phyloP scores from a whole-genome alignment of 2,888 invertebrate species.

The Spialia ferax region DNA sequence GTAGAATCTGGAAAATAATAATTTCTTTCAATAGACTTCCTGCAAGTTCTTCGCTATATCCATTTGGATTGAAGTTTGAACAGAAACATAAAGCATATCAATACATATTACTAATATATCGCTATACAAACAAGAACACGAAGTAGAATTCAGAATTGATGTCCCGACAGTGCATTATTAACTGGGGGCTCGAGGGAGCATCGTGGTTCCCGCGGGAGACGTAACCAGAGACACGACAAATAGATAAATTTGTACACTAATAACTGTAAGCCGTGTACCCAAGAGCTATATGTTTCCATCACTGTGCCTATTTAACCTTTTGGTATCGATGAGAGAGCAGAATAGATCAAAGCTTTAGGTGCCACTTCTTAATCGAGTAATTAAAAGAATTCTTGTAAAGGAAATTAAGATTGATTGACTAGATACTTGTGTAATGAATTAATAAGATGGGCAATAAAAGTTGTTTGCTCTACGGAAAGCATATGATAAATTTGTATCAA shows the following conservation, averaged over 20 bases:
- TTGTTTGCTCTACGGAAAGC: too few species aligned
- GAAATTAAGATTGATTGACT: neutral
- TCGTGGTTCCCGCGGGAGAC: conserved; percentile 62
- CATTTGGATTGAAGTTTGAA: too few species aligned
- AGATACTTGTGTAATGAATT: too few species aligned
- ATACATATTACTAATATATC: too few species aligned
- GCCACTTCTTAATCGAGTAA: neutral
- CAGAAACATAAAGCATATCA: too few species aligned
- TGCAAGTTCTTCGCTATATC: too few species aligned
- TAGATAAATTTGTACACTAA: conserved; percentile 74
- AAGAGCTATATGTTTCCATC: neutral
- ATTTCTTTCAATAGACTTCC: too few species aligned
- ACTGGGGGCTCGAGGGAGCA: conserved; percentile 47
- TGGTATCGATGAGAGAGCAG: neutral
- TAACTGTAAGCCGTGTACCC: conserved; percentile 64
- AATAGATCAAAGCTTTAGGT: neutral
- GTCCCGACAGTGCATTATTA: conserved; percentile 47
- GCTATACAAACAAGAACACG: neutral
- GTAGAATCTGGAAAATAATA: too few species aligned
- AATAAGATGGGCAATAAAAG: too few species aligned
- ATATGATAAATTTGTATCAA: too few species aligned
- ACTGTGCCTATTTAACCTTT: neutral
- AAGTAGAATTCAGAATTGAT: conserved; percentile 1
- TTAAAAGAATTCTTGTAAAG: neutral
- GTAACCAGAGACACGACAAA: conserved; percentile 72